phyloP scores from a whole-genome alignment of 1,140 invertebrate species.

The Drosophila prosaltans region DNA sequence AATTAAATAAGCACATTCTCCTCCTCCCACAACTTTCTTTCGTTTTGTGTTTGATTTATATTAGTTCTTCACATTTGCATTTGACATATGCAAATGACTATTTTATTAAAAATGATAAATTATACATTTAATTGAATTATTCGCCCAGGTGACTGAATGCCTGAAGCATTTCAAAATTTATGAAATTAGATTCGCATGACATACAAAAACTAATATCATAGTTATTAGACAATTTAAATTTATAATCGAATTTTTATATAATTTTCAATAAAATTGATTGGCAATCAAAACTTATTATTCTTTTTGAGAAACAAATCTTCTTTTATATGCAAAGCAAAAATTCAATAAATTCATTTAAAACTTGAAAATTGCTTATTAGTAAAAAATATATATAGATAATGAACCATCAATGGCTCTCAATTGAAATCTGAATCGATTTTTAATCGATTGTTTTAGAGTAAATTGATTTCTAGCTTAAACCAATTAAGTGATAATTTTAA shows the following conservation, averaged over 20 bases:
- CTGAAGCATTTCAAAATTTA: constrained; percentile 28
- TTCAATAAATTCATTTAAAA: too few species aligned
- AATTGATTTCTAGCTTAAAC: too few species aligned
- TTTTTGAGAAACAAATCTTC: too few species aligned
- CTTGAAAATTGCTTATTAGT: too few species aligned
- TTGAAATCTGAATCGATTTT: too few species aligned
- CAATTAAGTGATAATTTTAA: not conserved
- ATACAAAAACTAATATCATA: constrained; percentile 15
- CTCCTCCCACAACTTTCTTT: not conserved
- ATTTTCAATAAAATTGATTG: not conserved
- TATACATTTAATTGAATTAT: constrained; percentile 34
- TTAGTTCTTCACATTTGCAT: constrained; percentile 21
- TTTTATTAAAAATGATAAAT: constrained; percentile 12
- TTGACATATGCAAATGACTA: constrained; percentile 37
- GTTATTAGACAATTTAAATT: not conserved
- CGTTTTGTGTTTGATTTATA: constrained; percentile 6
- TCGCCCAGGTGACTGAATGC: constrained; percentile 13
- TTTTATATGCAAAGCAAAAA: too few species aligned
- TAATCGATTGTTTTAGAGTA: too few species aligned
- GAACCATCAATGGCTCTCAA: too few species aligned
- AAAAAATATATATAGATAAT: too few species aligned
- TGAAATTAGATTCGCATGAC: not conserved
- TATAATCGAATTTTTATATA: not conserved
- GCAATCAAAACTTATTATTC: not conserved
- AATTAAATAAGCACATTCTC: constrained; percentile 54